Evolutionary conservation across 2,888 invertebrate genomes (phyloP).

Genomic region (Agrochola circellaris): DNA sequence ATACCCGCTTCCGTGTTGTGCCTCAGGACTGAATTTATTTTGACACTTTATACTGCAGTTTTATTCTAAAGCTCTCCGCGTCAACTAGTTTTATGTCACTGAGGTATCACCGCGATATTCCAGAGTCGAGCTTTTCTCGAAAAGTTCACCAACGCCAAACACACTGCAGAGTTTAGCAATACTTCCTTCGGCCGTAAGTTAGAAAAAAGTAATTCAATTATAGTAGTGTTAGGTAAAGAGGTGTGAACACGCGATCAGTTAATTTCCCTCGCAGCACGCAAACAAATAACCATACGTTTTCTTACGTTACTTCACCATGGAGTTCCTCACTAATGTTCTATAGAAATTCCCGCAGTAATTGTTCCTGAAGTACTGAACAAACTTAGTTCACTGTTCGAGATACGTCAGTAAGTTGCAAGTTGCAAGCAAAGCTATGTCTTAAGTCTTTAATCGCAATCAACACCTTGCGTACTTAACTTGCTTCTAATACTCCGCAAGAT

Average conservation of each 20-base stretch:
- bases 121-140: background rate
- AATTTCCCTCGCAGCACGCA: conserved; percentile 64
- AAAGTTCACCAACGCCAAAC: conserved; percentile 2
- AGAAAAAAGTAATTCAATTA: conserved; percentile 74
- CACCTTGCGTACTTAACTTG: conserved; percentile 47
- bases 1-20: conserved; percentile 57
- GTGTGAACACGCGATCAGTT: conserved; percentile 76
- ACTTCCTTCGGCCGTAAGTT: conserved; percentile 45
- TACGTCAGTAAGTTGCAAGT: conserved; percentile 42
- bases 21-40: conserved; percentile 40
- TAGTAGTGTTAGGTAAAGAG: conserved; percentile 66
- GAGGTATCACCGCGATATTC: background rate
- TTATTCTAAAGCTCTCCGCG: conserved; percentile 18
- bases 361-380: conserved; percentile 27
- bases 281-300: conserved; percentile 60
- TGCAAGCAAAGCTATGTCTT: conserved; percentile 40
- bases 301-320: conserved; percentile 14
- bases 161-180: conserved; percentile 33
- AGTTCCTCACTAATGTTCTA: conserved; percentile 19
- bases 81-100: conserved; percentile 1
- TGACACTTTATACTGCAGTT: conserved; percentile 52
- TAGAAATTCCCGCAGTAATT: conserved; percentile 22
- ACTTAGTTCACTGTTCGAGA: conserved; percentile 34
- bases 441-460: conserved; percentile 57
- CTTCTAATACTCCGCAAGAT: conserved; percentile 28